Conservation (phyloP, 2,888 invertebrate species). For the Lottia gigantea region DNA sequence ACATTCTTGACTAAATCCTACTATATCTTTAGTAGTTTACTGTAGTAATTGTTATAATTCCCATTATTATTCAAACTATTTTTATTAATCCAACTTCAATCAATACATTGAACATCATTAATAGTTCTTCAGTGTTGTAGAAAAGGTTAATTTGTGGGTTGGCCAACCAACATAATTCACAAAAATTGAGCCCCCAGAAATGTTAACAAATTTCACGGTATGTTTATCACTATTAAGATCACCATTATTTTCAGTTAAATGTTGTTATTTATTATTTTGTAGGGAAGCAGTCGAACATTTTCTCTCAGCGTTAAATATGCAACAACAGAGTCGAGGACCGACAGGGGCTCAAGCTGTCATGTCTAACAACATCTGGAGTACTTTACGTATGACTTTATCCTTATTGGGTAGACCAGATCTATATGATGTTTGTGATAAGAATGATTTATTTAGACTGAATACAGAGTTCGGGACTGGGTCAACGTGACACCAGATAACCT, state of each 20-base stretch:
- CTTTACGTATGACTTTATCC: slow-evolving; percentile 86
- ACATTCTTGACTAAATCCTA: too few species aligned
- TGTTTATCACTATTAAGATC: too few species aligned
- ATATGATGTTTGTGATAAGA: slow-evolving; percentile 72
- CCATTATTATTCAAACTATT: too few species aligned
- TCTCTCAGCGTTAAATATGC: slow-evolving; percentile 90
- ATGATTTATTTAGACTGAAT: slow-evolving; percentile 67
- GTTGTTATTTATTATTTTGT: too few species aligned
- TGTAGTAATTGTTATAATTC: too few species aligned
- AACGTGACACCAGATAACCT: slow-evolving; percentile 21
- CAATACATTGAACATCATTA: neutral
- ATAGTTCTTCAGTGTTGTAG: neutral
- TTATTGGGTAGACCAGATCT: slow-evolving; percentile 77
- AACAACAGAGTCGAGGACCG: slow-evolving; percentile 77
- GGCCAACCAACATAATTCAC: too few species aligned
- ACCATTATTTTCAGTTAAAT: too few species aligned
- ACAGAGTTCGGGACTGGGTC: slow-evolving; percentile 61
- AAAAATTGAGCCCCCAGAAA: too few species aligned
- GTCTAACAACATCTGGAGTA: slow-evolving; percentile 95
- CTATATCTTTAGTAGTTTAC: too few species aligned
- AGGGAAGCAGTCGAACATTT: slow-evolving; percentile 97
- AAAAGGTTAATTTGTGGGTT: too few species aligned
- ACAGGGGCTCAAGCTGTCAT: slow-evolving; percentile 71
- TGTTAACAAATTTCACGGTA: too few species aligned
- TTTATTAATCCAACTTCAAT: neutral